Evolutionary conservation across 2,113 vertebrate genomes (phyloP), one percentile per base, ranked within the genome.

Genomic region (Nesogale talazaci): DNA sequence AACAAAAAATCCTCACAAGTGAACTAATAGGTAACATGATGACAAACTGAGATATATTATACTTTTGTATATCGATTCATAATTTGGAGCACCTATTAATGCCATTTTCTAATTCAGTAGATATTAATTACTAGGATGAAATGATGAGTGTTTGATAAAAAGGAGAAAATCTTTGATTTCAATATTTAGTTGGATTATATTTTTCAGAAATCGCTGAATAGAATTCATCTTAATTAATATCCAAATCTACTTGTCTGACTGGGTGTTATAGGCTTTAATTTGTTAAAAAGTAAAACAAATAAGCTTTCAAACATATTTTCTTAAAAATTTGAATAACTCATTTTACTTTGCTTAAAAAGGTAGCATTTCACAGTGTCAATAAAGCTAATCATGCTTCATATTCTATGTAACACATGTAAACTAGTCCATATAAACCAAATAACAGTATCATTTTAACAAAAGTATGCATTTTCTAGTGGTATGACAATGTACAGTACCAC

Each of bases 391-490:
- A 38, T 22, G 56, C 72, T 83, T 15, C 84, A 38, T 76, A 78
- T 76, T 83, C 40, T 79, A 36, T 61, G 36, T 9, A 5, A 92
- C 40, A 91, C 65, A 34, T 42, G 5, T 17, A 31, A 87, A 79
- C 46, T 52, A 52, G 10, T 52, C 46, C 14, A 52, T 52, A 52
- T 8, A 52, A 52, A 52, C 46, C 46, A 8, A 12, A 77, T 77
- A 7, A 80, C 20, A n/a, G 25, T 42, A 89, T 81, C 29, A 92
- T 81, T 89, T 92, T 81, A 52, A 72, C 40, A 56, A 85, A 95
- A 29, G 29, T 59, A 85, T 75, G 42, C 70, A 42, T 52, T 67
- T 89, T 88, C 22, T 86, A 94, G 72, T 17, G 46, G 31, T 89
- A 5, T 56, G 56, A 93, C 16, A 75, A 65, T 75, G 77, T 38